Evolutionary conservation across 2,888 invertebrate species (phyloP).

Genomic region (Chironomus tentans): DNA sequence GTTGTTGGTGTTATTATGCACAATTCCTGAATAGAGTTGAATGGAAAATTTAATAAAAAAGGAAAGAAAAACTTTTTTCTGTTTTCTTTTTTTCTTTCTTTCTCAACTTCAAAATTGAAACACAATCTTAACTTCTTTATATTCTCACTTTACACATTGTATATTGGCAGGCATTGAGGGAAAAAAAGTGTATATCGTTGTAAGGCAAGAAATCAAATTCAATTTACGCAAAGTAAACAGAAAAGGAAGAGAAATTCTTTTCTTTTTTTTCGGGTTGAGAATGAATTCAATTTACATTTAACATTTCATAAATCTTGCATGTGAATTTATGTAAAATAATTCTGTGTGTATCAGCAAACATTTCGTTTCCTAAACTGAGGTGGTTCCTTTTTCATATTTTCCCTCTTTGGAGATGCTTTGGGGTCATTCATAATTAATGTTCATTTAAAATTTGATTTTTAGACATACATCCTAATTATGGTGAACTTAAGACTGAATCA

Average conservation of each 20-base stretch:
- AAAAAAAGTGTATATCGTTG: neutral
- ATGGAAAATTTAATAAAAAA: neutral
- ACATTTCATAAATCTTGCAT: constrained; percentile 15
- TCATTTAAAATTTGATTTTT: no score
- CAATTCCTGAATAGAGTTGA: neutral
- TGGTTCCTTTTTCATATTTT: neutral
- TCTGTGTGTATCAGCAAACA: neutral
- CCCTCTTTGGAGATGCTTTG: neutral
- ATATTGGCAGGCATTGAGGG: neutral
- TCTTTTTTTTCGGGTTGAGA: neutral
- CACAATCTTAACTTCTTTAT: neutral
- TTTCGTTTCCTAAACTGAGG: no score
- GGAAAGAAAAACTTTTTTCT: neutral
- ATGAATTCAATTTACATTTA: constrained; percentile 19
- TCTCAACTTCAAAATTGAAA: neutral
- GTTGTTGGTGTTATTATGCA: neutral
- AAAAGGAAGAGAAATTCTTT: neutral
- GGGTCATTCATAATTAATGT: neutral
- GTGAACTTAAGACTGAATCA: no score
- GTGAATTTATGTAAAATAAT: neutral
- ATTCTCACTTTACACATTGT: neutral
- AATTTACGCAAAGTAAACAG: constrained; percentile 21
- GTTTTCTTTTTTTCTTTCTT: neutral
- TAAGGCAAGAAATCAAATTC: constrained; percentile 16
- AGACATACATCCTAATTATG: no score